Conservation (phyloP, 2,888 invertebrate genomes). For the Sisyra terminalis region DNA sequence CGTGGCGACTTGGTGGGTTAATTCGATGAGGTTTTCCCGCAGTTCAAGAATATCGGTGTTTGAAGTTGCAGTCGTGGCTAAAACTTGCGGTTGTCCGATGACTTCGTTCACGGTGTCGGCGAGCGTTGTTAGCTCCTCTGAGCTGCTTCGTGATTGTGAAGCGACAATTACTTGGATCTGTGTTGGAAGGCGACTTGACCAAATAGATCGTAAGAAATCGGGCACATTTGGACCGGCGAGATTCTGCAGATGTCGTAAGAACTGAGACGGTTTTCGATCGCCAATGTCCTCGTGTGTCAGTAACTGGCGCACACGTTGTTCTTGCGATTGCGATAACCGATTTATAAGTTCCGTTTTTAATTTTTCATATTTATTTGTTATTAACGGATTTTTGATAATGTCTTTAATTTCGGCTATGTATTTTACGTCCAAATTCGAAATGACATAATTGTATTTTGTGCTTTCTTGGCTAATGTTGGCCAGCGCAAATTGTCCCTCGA, state of each 20-base stretch:
- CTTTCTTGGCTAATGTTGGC: conserved; percentile 6
- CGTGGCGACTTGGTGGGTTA: neutral
- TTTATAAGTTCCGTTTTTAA: neutral
- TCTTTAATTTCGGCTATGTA: conserved; percentile 9
- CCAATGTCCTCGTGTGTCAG: neutral
- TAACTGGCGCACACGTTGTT: neutral
- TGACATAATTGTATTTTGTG: conserved; percentile 9
- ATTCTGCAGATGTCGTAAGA: neutral
- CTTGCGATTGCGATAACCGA: neutral
- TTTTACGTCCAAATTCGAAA: conserved; percentile 4
- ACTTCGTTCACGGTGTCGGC: neutral
- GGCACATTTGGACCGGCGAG: neutral
- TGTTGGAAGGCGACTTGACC: neutral
- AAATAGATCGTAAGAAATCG: neutral
- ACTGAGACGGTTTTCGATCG: neutral
- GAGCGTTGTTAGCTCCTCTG: neutral
- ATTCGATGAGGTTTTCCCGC: neutral
- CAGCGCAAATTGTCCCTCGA: conserved; percentile 9
- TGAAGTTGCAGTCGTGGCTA: too few relatives aligned
- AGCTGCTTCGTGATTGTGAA: neutral
- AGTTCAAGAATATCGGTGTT: neutral
- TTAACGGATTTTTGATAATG: conserved; percentile 9
- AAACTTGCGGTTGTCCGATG: neutral
- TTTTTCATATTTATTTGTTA: too few relatives aligned
- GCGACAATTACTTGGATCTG: neutral